phyloP scores from a whole-genome alignment of 2,797 vertebrate species.

The Brachymystax lenok region DNA sequence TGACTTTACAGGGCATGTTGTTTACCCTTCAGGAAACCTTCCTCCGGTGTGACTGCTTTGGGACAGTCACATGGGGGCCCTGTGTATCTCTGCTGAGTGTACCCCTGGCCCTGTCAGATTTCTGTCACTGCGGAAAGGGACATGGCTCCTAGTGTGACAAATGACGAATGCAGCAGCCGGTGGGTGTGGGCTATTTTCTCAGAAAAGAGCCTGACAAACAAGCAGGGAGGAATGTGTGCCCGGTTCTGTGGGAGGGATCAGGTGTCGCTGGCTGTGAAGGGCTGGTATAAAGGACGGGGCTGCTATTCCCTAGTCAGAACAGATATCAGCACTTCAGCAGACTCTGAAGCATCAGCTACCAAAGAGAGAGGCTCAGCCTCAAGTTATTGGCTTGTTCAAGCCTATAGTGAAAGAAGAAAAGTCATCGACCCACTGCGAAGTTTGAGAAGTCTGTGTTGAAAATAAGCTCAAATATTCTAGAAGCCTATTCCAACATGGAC shows the following conservation, averaged over 20 bases:
- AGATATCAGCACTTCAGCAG: slow-evolving; percentile 49
- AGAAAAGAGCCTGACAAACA: slow-evolving; percentile 70
- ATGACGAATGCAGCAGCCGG: slow-evolving; percentile 56
- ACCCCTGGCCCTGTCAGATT: slow-evolving; percentile 22
- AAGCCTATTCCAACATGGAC: slow-evolving; percentile 65
- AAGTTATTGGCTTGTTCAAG: slow-evolving; percentile 6
- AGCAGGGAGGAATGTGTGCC: slow-evolving; percentile 70
- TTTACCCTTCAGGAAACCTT: slow-evolving; percentile 48
- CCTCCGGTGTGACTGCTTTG: slow-evolving; percentile 19
- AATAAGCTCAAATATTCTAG: not conserved
- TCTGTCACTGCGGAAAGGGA: slow-evolving; percentile 38
- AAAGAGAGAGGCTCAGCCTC: slow-evolving; percentile 14
- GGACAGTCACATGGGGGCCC: slow-evolving; percentile 60
- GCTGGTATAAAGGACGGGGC: slow-evolving; percentile 72
- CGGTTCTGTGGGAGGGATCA: slow-evolving; percentile 58
- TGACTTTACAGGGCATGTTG: slow-evolving; percentile 39
- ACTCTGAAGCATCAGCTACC: slow-evolving; percentile 18
- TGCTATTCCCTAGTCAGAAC: slow-evolving; percentile 56
- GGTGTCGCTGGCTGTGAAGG: slow-evolving; percentile 68
- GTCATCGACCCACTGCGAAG: slow-evolving; percentile 19
- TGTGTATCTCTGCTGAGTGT: slow-evolving; percentile 61
- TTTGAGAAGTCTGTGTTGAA: not conserved
- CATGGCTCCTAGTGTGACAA: slow-evolving; percentile 58
- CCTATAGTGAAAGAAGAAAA: slow-evolving; percentile 8
- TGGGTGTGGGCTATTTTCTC: slow-evolving; percentile 60